Evolutionary conservation across 2,113 vertebrate genomes (phyloP), one percentile per base, ranked within the genome.

Genomic region (Cheirogaleus medius): DNA sequence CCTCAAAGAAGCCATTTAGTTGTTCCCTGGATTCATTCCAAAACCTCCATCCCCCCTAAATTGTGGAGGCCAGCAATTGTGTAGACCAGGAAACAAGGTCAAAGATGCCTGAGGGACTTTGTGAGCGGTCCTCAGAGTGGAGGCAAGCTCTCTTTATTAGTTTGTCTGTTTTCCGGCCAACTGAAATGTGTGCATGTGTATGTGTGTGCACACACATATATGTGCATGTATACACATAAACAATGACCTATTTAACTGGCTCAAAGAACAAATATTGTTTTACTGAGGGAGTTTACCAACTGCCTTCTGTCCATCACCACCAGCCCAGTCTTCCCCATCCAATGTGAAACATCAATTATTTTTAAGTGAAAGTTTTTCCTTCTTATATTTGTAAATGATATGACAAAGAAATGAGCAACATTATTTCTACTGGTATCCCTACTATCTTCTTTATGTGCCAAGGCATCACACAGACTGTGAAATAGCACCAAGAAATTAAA

Each of bases 1-100:
- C 95, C 78, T 92, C 89, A 93, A 84, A 95, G 86, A 97, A 95
- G 69, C 39, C 63, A 78, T 71, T 88, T 93, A 87, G 86, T 49
- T 56, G 66, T n/a, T 95, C 47, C 69, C 42, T 93, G 94, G 89
- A 96, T 89, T 89, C 23, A 44, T 80, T 91, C 92, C 95, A 91
- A 93, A 97, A 66, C 66, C 77, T 94, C 90, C 58, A 81, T 73
- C 42, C 58, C 58, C 85, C 60, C 90, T 92, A 58, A 56, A 83
- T 1, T 66, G 88, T 58, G 64, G 68, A 88, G 58, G 63, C 69
- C 76, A 92, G 86, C 7, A 66, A 58, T 60, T 56, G 37, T 85
- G 49, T 3, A 89, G 69, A 93, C 68, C 54, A 68, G 60, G 49
- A 90, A 82, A 91, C 44, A 97, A 94, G 91, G 88, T 94, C 91